Base-by-base conservation (phyloP, 2,888 invertebrate species). In the Andrena marginata region DNA sequence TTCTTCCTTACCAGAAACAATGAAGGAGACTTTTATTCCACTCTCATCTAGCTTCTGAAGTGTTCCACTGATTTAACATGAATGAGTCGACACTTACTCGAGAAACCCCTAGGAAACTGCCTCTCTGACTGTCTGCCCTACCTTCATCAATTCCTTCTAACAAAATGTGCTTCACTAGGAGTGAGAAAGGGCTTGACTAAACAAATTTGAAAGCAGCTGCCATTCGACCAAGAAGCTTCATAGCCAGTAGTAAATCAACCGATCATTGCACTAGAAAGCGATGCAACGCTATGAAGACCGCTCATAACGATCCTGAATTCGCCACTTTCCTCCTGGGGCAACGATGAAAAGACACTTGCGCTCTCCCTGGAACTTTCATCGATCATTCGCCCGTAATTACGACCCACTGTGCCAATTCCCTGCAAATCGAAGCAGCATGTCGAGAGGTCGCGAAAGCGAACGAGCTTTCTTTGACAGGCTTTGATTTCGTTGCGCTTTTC, bases 361-460 rank as follows among this genome's bases (percentile, higher is more conserved):
- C 65, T 72, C 65, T 72, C 77, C 59, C 59, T 54, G 10, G 7
- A 59, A 73, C 77, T 77, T 77, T 77, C 77, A 54, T 73, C 77
- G 60, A 67, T 77, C 77, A 49, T 26, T 48, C 31, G 59, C 33
- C 60, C 48, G 42, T 62, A 65, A 73, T 72, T 62, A 72, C 72
- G 65, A 72, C 64, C 72, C 77, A 72, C 59, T 72, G 33, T 51
- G 26, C 77, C 64, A 56, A 56, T 77, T 77, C 42, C 23, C n/a
- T 3, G 31, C 16, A 29, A 48, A 75, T 74, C 67, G 49, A 20
- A 13, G 26, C 59, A 48, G n/a, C 70, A 56, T 35, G 48, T 59
- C 59, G 60, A 20, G 13, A 35, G 54, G n/a, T 60, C 68, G 31
- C 49, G 49, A 49, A 31, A 48, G 20, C 59, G 59, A 60, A 23